Conservation (phyloP, 2,797 vertebrate genomes). For the Pseudomugil gertrudae region DNA sequence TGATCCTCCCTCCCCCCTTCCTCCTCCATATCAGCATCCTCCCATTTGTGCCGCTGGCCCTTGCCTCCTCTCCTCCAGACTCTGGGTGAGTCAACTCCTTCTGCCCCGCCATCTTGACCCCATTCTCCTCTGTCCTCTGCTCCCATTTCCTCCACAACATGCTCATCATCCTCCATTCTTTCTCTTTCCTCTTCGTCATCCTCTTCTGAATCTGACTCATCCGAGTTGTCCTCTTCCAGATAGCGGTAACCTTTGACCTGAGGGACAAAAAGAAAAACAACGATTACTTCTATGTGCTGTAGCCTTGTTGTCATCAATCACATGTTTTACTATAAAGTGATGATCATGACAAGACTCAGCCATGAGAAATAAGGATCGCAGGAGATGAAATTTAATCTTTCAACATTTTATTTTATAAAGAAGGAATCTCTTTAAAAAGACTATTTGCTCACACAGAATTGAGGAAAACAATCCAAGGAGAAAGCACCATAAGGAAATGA, state of each 20-base stretch:
- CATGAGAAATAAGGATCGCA: background rate
- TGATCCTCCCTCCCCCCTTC: background rate
- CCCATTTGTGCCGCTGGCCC: constrained; percentile 40
- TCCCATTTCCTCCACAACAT: constrained; percentile 45
- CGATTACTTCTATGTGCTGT: background rate
- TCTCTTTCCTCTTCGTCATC: constrained; percentile 45
- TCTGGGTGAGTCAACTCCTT: constrained; percentile 61
- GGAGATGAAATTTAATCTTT: background rate
- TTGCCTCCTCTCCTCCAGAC: constrained; percentile 52
- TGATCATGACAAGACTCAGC: background rate
- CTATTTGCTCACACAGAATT: background rate
- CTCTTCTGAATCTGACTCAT: constrained; percentile 84
- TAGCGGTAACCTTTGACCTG: constrained; percentile 94
- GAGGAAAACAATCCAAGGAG: no score
- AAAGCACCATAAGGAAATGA: background rate
- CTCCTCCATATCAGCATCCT: background rate
- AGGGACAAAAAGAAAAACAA: background rate
- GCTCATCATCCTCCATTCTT: constrained; percentile 15
- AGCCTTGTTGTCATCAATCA: background rate
- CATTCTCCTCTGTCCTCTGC: constrained; percentile 37
- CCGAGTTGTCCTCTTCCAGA: constrained; percentile 92
- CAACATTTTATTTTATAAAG: no score
- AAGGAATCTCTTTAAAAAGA: background rate
- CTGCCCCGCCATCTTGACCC: constrained; percentile 31
- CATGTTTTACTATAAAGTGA: background rate